Base-by-base conservation (phyloP, 2,797 vertebrate species). In the Apogon talboti region DNA sequence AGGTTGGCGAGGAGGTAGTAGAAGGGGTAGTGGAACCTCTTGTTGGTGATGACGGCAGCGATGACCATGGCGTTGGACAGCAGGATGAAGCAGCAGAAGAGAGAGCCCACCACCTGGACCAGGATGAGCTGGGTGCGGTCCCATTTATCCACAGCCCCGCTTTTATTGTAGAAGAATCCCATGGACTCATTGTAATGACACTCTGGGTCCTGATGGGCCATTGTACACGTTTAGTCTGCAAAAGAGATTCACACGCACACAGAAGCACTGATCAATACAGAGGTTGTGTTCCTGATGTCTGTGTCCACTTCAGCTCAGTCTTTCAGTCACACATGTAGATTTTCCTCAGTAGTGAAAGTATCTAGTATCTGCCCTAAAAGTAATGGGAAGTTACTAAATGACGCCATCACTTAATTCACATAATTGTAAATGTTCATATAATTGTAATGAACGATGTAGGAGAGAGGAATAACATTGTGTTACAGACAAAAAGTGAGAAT, bases 1-100 rank as follows among this genome's bases (percentile, higher is more conserved):
- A 99, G 93, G 57, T 98, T 99, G 85, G 96, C 89, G 16, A 99
- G 92, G 37, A 99, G 95, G 72, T 99, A 99, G 84, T 98, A 99
- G 90, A 98, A 99, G 1, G 98, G 97, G 59, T 95, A 99, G 80
- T 99, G 98, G 79, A 99, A 98, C 62, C 94, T 92, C 82, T 93
- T 95, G 89, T 99, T 99, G 81, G 94, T 98, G 81, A 98, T 88
- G 67, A 99, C 95, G 0, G 96, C 96, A 1, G 95, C 95, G 9
- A 99, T 95, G 81, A 99, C 96, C 93, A 99, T 86, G 24, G 93
- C 93, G 53, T 99, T 99, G 16, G 96, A 96, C 76, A 96, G 87
- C 64, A 99, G 95, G 87, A 99, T 99, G 84, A 99, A 98, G 54
- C 94, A 90, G 87, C 97, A 98, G 92, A 97, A 98, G 68, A 98